A percentile compares a stretch with the other conserved stretches of the same genome.
Evolutionary conservation across 2,797 vertebrate genomes (phyloP).

Genomic region (Crocidura indochinensis): DNA sequence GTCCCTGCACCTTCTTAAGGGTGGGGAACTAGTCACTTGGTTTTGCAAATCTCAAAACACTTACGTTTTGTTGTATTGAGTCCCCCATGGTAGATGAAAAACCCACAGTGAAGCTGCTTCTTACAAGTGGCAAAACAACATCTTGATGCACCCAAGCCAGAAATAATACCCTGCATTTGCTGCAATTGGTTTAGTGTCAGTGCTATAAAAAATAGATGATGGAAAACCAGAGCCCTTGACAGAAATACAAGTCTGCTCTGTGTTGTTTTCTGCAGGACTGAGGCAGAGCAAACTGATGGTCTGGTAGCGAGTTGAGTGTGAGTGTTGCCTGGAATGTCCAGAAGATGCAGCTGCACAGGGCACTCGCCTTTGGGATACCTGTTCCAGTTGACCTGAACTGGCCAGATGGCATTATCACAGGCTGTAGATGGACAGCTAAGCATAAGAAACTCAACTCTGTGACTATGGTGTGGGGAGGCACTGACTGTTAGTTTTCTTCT

Average conservation of each 20-base stretch:
- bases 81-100: conserved; percentile 73
- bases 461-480: not conserved
- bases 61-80: conserved; percentile 71
- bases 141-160: conserved; percentile 10
- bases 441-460: not conserved
- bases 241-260: conserved; percentile 75
- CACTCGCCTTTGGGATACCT: not conserved
- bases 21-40: not conserved
- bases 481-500: conserved; percentile 36
- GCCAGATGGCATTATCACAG: not conserved
- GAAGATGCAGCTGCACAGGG: accelerated
- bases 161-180: conserved; percentile 75
- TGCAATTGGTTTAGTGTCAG: conserved; percentile 80
- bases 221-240: conserved; percentile 82
- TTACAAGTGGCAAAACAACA: conserved; percentile 9
- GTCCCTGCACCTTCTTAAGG: not conserved
- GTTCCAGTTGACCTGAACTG: not conserved
- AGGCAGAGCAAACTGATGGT: not conserved
- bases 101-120: conserved; percentile 55
- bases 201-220: conserved; percentile 88
- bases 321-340: not conserved
- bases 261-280: not conserved
- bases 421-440: not conserved
- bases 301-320: not conserved
- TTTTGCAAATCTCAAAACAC: conserved; percentile 70